Base-by-base conservation (phyloP, 2,888 invertebrate genomes). In the Cenopis cana region DNA sequence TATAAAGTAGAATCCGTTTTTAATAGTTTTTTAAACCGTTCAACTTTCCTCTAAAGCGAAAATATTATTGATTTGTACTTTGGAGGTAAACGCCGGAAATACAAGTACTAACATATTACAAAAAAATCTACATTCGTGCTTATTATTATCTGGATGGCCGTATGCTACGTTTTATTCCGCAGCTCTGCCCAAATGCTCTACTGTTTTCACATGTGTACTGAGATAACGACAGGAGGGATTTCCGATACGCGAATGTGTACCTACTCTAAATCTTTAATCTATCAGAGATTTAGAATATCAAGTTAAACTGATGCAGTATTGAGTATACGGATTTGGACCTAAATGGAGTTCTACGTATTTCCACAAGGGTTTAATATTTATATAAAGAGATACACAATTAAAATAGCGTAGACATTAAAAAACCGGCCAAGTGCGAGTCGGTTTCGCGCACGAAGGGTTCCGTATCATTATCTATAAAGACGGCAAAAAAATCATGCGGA, bases 241-340 rank as follows among this genome's bases (percentile, higher is more conserved):
- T 69, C 50, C 69, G 57, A 65, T 69, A 65, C 41, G 59, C 64
- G 52, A 59, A 69, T 65, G 41, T 69, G 38, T 64, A 38, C n/a
- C n/a, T n/a, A n/a, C 20, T 69, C 56, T 56, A 56, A 62, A 62
- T 56, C 62, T 55, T 62, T 69, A 62, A 69, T 69, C 62, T 69
- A 68, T 56, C 8, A 49, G 24, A 56, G 69, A 49, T 62, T 56
- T 62, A 62, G 33, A 33, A 56, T 17, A 69, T 33, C 54, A 56
- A 62, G 46, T 52, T 38, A 41, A 56, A 65, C 59, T 29, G 65
- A 14, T 59, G 65, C 38, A 57, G 29, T 24, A n/a, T n/a, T n/a
- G n/a, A n/a, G n/a, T n/a, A 18, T 14, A n/a, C 52, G n/a, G 38
- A 9, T 64, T 38, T 20, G 20, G 38, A 38, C 36, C 36, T 38